Percentiles rank a stretch among this genome's conserved stretches.
These are phyloP conservation scores for Philereme transversata DNA, from an alignment of 2,888 invertebrate genomes.

Conservation along the genomic window DNA sequence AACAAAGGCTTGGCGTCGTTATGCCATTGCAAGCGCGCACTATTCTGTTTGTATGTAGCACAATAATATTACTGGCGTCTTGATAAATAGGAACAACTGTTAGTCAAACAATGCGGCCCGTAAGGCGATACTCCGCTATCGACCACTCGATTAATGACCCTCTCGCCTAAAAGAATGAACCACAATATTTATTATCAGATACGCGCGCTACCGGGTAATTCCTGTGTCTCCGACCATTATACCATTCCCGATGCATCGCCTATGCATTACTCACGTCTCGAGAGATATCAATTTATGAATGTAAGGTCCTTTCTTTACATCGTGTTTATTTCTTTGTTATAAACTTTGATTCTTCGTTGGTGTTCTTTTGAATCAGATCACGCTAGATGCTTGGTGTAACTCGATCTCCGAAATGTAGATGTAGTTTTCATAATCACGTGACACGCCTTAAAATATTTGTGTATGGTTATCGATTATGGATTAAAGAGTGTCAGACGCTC, in stretches of 20 bases:
- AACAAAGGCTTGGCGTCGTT: conserved; percentile 69
- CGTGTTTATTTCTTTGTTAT: conserved; percentile 65
- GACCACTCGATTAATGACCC: conserved; percentile 81
- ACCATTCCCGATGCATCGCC: conserved; percentile 66
- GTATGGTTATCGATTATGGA: conserved; percentile 57
- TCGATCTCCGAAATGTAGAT: conserved; percentile 34
- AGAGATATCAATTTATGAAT: conserved; percentile 72
- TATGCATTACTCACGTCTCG: conserved; percentile 76
- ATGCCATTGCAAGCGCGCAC: conserved; percentile 53
- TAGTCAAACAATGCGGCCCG: conserved; percentile 76
- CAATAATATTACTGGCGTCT: conserved; percentile 78
- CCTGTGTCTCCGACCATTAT: conserved; percentile 78
- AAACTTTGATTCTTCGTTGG: conserved; percentile 54
- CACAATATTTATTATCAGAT: conserved; percentile 84
- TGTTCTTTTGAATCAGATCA: conserved; percentile 46
- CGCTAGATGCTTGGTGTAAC: conserved; percentile 23
- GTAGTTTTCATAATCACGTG: conserved; percentile 35
- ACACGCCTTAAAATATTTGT: conserved; percentile 49
- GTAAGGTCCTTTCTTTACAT: conserved; percentile 64
- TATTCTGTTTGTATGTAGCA: conserved; percentile 66
- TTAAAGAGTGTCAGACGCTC: conserved; percentile 58
- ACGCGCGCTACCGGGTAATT: conserved; percentile 81
- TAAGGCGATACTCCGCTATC: conserved; percentile 81
- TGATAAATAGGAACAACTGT: conserved; percentile 82
- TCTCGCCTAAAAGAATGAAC: conserved; percentile 82